Evolutionary conservation across 2,888 invertebrate genomes (phyloP).

Genomic region (Sinodicranocentrus sp.): DNA sequence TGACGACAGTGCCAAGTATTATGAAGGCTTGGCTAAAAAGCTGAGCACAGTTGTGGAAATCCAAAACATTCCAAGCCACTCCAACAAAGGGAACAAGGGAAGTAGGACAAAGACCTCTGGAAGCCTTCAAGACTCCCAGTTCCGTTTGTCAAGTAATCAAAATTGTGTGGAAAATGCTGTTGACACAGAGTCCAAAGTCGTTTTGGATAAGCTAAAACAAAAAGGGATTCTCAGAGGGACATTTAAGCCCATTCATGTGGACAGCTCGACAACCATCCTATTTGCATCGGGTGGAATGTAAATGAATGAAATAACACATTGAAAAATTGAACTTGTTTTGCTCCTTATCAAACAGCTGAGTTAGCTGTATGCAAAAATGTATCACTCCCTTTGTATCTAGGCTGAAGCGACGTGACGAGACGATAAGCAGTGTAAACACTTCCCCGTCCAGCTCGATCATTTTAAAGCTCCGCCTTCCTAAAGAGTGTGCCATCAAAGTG

Average conservation of each 20-base stretch:
- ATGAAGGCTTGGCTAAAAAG: conserved; percentile 57
- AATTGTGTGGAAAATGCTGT: not conserved
- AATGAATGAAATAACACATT: not conserved
- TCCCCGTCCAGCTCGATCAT: conserved; percentile 16
- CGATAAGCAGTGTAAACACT: not conserved
- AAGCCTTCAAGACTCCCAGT: not conserved
- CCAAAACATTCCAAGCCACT: not conserved
- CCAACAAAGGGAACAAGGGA: conserved; percentile 41
- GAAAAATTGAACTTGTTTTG: not conserved
- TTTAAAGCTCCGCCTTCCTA: conserved; percentile 77
- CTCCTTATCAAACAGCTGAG: not conserved
- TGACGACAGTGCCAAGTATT: conserved; percentile 60
- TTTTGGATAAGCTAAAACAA: conserved; percentile 42
- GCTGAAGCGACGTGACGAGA: conserved; percentile 40
- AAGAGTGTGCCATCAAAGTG: conserved; percentile 81
- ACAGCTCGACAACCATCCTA: conserved; percentile 77
- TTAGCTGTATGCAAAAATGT: not conserved
- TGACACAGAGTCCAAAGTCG: conserved; percentile 45
- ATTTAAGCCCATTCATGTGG: conserved; percentile 39
- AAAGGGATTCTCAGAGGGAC: conserved; percentile 45
- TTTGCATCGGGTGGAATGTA: conserved; percentile 80
- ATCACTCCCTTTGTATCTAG: not conserved
- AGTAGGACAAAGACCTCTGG: conserved; percentile 39
- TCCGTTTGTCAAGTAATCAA: not conserved
- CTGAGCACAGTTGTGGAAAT: conserved; percentile 60